Percentiles rank a stretch among this genome's conserved stretches.
These are phyloP conservation scores for Hydractinia echinata DNA, from an alignment of 30 jellyfish, hydroid and myxozoan genomes.

Conservation along the genomic window DNA sequence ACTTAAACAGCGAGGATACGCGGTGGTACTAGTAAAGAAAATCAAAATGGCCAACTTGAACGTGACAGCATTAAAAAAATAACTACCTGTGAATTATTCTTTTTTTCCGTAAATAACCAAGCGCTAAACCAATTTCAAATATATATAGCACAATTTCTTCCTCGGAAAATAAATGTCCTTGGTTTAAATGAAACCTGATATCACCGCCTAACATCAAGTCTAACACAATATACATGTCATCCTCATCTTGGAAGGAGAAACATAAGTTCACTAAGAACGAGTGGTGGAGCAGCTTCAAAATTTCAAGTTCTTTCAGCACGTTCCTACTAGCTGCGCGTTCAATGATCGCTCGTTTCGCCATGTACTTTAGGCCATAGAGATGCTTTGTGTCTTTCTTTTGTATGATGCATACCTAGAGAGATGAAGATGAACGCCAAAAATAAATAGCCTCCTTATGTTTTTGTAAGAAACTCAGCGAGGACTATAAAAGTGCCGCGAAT, in stretches of 20 bases:
- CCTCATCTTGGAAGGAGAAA: constrained; percentile 98
- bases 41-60: too few relatives aligned
- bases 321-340: constrained; percentile 71
- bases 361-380: constrained; percentile 83
- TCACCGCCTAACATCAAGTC: constrained; percentile 99
- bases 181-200: constrained; percentile 82
- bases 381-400: constrained; percentile 68
- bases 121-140: constrained; percentile 78
- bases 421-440: not conserved
- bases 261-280: constrained; percentile 71
- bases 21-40: too few relatives aligned
- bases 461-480: too few relatives aligned
- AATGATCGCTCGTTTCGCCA: constrained; percentile 74
- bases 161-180: constrained; percentile 83
- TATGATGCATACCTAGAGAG: constrained; percentile 84
- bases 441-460: too few relatives aligned
- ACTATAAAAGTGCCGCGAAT: too few relatives aligned
- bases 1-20: too few relatives aligned
- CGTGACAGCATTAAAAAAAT: not conserved
- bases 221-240: constrained; percentile 91
- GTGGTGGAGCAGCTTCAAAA: constrained; percentile 57
- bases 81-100: constrained; percentile 77
- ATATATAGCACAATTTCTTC: constrained; percentile 56
- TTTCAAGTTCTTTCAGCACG: constrained; percentile 76
- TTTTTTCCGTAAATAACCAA: constrained; percentile 65